Evolutionary conservation across 2,888 invertebrate genomes (phyloP).

Genomic region (Agonum fuliginosum): DNA sequence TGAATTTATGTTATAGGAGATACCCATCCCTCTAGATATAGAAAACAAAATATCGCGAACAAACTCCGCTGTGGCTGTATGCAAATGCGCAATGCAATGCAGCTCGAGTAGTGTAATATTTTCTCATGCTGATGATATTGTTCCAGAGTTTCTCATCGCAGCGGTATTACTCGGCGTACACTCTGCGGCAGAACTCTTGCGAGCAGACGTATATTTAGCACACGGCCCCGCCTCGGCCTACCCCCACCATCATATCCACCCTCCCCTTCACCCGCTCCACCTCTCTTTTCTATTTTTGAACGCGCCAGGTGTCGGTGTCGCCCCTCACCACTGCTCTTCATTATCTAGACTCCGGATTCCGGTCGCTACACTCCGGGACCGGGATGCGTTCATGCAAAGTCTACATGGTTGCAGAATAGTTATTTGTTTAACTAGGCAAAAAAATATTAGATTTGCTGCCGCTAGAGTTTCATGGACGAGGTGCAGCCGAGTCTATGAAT

Average conservation of each 20-base stretch:
- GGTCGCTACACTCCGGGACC: neutral
- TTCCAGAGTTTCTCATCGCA: slow-evolving; percentile 87
- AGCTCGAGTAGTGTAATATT: neutral
- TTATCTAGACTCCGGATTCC: slow-evolving; percentile 3
- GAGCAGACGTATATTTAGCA: slow-evolving; percentile 90
- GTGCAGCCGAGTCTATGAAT: too few relatives aligned
- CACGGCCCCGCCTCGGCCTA: slow-evolving; percentile 70
- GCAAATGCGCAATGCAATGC: neutral
- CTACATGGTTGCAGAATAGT: too few relatives aligned
- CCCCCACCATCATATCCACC: slow-evolving; percentile 70
- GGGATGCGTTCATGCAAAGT: too few relatives aligned
- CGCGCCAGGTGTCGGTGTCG: slow-evolving; percentile 42
- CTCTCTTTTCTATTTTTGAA: slow-evolving; percentile 72
- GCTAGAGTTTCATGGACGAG: too few relatives aligned
- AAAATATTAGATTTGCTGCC: too few relatives aligned
- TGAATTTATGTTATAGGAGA: too few relatives aligned
- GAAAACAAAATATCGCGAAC: too few relatives aligned
- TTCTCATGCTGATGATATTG: slow-evolving; percentile 60
- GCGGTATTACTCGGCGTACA: slow-evolving; percentile 88
- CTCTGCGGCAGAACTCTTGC: slow-evolving; percentile 88
- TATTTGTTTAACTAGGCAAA: too few relatives aligned
- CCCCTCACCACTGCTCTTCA: slow-evolving; percentile 12
- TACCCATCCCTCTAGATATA: too few relatives aligned
- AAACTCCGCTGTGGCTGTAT: too few relatives aligned
- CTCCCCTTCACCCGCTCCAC: slow-evolving; percentile 71